Evolutionary conservation across 2,888 invertebrate species (phyloP).

Genomic region (Agrotis exclamationis): DNA sequence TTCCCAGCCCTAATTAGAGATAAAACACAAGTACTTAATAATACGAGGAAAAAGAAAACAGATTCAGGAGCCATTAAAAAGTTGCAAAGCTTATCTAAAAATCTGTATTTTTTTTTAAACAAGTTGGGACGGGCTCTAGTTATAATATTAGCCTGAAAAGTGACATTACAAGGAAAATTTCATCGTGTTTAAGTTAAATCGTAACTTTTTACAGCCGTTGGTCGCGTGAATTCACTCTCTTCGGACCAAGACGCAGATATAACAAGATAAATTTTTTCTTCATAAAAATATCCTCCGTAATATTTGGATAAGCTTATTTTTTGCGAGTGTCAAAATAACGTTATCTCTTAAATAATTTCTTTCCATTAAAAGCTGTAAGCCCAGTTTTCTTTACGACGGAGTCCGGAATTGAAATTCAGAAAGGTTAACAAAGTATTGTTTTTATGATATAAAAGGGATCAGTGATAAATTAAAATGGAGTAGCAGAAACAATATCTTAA

Average conservation of each 20-base stretch:
- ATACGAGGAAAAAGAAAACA: conserved; percentile 46
- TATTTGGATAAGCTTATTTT: conserved; percentile 26
- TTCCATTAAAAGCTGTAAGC: conserved; percentile 52
- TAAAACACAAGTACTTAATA: conserved; percentile 45
- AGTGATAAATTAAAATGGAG: conserved; percentile 28
- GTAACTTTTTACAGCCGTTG: conserved; percentile 77
- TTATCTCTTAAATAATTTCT: conserved; percentile 38
- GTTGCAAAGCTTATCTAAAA: conserved; percentile 73
- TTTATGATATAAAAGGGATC: conserved; percentile 54
- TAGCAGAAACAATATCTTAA: neutral
- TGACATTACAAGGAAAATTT: conserved; percentile 79
- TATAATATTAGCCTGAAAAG: conserved; percentile 77
- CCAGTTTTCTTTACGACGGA: conserved; percentile 47
- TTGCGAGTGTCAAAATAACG: conserved; percentile 24
- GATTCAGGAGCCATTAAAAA: conserved; percentile 66
- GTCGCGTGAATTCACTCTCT: conserved; percentile 69
- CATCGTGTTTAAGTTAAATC: conserved; percentile 80
- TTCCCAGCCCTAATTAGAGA: conserved; percentile 36
- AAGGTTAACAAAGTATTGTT: conserved; percentile 62
- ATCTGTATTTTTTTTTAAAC: conserved; percentile 71
- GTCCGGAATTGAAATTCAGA: conserved; percentile 64
- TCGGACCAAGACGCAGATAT: conserved; percentile 56
- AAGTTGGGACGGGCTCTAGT: conserved; percentile 67
- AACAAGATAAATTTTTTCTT: conserved; percentile 52
- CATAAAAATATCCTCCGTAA: conserved; percentile 37